Percentiles rank a stretch among this genome's conserved stretches.
These are phyloP conservation scores for Mormyrops boulengeri DNA, from an alignment of 2,797 vertebrate species.

Conservation along the genomic window DNA sequence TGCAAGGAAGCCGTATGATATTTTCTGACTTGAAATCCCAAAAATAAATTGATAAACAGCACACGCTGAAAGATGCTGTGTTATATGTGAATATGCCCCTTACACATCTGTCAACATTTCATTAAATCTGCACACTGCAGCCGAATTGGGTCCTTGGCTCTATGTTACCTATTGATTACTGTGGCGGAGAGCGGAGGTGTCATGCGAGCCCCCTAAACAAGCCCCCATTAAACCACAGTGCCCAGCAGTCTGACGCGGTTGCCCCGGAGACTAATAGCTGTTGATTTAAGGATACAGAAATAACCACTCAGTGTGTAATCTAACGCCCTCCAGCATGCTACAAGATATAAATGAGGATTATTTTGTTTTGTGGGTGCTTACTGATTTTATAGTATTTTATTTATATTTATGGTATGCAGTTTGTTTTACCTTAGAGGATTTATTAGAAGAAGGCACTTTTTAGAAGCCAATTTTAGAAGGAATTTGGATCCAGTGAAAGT, in stretches of 20 bases:
- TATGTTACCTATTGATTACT: conserved; percentile 29
- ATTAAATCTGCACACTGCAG: conserved; percentile 32
- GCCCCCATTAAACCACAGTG: conserved; percentile 29
- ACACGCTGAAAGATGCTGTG: conserved; percentile 31
- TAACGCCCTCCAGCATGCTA: conserved; percentile 28
- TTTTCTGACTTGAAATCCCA: conserved; percentile 2
- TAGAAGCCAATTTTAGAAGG: conserved; percentile 23
- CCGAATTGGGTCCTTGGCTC: conserved; percentile 17
- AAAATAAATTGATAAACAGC: conserved; percentile 27
- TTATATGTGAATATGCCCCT: conserved; percentile 25
- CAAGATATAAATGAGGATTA: conserved; percentile 34
- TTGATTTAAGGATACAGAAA: conserved; percentile 41
- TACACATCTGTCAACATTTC: conserved; percentile 31
- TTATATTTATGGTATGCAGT: conserved; percentile 21
- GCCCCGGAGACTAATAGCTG: conserved; percentile 33
- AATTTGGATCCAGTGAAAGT: conserved; percentile 15
- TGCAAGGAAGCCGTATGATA: background rate
- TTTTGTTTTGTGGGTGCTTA: conserved; percentile 35
- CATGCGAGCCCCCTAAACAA: conserved; percentile 25
- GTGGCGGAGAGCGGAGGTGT: conserved; percentile 4
- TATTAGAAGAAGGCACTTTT: conserved; percentile 14
- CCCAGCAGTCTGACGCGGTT: conserved; percentile 28
- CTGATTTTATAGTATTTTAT: conserved; percentile 29
- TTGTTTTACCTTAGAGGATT: conserved; percentile 18
- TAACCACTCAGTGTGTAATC: conserved; percentile 33